Evolutionary conservation across 2,888 invertebrate species (phyloP), one percentile per base, ranked within the genome.

Genomic region (Nymphalis c-album): DNA sequence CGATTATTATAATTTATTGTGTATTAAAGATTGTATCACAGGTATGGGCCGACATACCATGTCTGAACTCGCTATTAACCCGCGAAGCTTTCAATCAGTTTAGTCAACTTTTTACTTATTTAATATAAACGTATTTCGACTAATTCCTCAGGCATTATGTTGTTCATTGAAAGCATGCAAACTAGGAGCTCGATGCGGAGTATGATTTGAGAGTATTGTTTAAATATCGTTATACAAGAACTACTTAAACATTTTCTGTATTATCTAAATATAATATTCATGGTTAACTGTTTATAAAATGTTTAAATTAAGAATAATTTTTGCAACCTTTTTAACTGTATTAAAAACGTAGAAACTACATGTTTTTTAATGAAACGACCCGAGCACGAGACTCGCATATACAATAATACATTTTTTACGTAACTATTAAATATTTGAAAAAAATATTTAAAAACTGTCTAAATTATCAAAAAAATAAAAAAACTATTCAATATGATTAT

Each of bases 231-330:
- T 80, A 80, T 81, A 80, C 76, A 79, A 77, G 77, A 78, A 77
- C 81, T 82, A 80, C 78, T 65, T 76, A 77, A 74, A 76, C 77
- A 77, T 80, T 77, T 74, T 70, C 53, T 68, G 70, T 67, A 71
- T 57, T 57, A 60, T 67, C 71, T 76, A 79, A 75, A 76, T 78
- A 79, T 76, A 82, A 79, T 81, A 82, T 76, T 78, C 68, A 77
- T 79, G 79, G 80, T 81, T 84, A 83, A 81, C 78, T 68, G 77
- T 77, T 78, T 83, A 82, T 78, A 77, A 78, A 75, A 76, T 76
- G 75, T 74, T 76, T 60, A 64, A 64, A 64, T 68, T 55, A 67
- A 68, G 59, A 17, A 45, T 60, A 50, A 45, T 60, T 51, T 63
- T 57, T 68, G 69, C 74, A 74, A 72, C 67, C 40, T 68, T 67